phyloP scores from a whole-genome alignment of 1,140 invertebrate species.

The Drosophila nebulosa region DNA sequence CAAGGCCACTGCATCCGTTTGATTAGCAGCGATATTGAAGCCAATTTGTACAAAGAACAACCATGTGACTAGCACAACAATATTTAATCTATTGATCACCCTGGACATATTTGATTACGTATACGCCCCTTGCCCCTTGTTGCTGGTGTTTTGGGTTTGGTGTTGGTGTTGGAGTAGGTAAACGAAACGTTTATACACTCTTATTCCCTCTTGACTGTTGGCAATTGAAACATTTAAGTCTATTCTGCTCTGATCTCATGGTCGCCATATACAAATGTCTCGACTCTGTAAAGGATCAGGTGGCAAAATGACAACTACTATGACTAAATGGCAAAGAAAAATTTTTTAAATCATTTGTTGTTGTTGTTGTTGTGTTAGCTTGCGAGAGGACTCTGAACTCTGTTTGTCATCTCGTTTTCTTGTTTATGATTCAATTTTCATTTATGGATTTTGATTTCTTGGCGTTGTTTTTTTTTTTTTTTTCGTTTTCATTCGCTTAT shows the following conservation, averaged over 20 bases:
- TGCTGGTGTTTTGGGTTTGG: neutral
- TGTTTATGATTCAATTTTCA: conserved; percentile 38
- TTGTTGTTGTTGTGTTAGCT: no score
- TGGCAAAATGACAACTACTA: no score
- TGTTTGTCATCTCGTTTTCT: conserved; percentile 8
- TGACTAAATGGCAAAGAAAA: conserved; percentile 12
- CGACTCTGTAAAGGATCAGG: neutral
- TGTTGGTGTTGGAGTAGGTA: neutral
- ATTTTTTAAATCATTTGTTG: no score
- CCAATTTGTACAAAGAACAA: neutral
- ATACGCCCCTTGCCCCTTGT: neutral
- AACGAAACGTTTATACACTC: neutral
- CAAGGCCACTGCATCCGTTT: conserved; percentile 6
- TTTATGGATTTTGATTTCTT: conserved; percentile 10
- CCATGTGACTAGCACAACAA: conserved; percentile 22
- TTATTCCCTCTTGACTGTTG: conserved; percentile 6
- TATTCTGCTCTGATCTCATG: conserved; percentile 23
- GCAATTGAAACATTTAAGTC: conserved; percentile 15
- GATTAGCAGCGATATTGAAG: neutral
- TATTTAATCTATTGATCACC: neutral
- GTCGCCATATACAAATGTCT: conserved; percentile 22
- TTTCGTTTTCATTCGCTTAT: conserved; percentile 6
- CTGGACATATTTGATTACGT: conserved; percentile 1
- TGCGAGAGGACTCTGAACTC: conserved; percentile 2
- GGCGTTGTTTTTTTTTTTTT: neutral